A percentile compares a stretch with the other conserved stretches of the same genome.
These are phyloP conservation scores for Pseudobourletiella spinata DNA, from an alignment of 1,140 invertebrate genomes.

Conservation along the genomic window DNA sequence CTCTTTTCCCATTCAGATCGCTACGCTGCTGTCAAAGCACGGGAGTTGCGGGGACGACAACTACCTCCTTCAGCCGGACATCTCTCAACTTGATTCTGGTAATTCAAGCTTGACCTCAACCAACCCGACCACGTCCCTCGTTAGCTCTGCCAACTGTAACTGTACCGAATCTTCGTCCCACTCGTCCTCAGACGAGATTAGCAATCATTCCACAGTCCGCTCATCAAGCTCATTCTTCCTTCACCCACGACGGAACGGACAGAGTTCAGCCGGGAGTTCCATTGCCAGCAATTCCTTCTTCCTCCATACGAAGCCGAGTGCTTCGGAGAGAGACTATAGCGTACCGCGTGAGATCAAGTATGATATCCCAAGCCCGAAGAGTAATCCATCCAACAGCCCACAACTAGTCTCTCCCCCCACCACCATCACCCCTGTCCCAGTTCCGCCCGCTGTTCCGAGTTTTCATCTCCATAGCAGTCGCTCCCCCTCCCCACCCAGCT, in stretches of 20 bases:
- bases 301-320: too few species aligned
- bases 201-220: background rate
- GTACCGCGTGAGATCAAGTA: too few species aligned
- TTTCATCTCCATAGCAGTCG: constrained; percentile 23
- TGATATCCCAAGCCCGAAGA: too few species aligned
- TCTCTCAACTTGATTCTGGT: constrained; percentile 3
- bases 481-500: background rate
- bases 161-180: background rate
- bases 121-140: background rate
- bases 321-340: too few species aligned
- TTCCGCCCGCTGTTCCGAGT: constrained; percentile 38
- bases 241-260: constrained; percentile 7
- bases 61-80: too few species aligned
- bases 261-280: background rate
- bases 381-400: too few species aligned
- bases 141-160: background rate
- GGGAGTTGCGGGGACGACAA: too few species aligned
- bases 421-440: constrained; percentile 1
- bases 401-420: too few species aligned
- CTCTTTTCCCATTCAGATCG: background rate
- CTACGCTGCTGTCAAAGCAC: background rate
- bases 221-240: constrained; percentile 16
- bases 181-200: background rate
- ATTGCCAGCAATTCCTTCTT: constrained; percentile 6
- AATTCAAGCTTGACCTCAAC: constrained; percentile 8